phyloP scores from a whole-genome alignment of 2,888 invertebrate species.

The Hyles lineata region DNA sequence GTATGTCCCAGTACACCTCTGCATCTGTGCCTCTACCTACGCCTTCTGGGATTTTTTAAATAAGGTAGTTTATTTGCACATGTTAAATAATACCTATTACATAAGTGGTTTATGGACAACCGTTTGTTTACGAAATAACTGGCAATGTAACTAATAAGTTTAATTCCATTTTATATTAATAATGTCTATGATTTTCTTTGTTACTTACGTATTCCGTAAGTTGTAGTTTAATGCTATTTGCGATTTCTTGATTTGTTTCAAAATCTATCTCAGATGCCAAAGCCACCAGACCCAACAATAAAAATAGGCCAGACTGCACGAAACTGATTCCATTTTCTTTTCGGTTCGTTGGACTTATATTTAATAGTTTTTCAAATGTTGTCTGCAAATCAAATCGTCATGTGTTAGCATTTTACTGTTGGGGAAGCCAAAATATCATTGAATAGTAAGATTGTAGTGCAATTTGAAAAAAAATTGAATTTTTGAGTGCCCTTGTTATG shows the following conservation, averaged over 20 bases:
- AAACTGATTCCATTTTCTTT: conserved; percentile 75
- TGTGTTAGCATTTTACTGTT: not conserved
- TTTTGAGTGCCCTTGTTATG: too few relatives aligned
- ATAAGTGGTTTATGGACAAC: too few relatives aligned
- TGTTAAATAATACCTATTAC: too few relatives aligned
- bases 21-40: too few relatives aligned
- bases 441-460: too few relatives aligned
- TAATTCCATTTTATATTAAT: too few relatives aligned
- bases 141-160: too few relatives aligned
- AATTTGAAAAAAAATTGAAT: too few relatives aligned
- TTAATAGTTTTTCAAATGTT: conserved; percentile 60
- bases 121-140: too few relatives aligned
- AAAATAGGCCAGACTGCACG: conserved; percentile 70
- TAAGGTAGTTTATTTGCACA: too few relatives aligned
- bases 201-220: conserved; percentile 59
- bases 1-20: too few relatives aligned
- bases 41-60: too few relatives aligned
- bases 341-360: conserved; percentile 57
- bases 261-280: conserved; percentile 68
- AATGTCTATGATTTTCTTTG: not conserved
- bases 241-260: conserved; percentile 64
- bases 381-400: conserved; percentile 54
- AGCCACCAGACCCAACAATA: conserved; percentile 64
- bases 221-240: conserved; percentile 54
- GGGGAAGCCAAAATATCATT: not conserved